phyloP scores from a whole-genome alignment of 2,797 vertebrate genomes.

The Mycteria americana region DNA sequence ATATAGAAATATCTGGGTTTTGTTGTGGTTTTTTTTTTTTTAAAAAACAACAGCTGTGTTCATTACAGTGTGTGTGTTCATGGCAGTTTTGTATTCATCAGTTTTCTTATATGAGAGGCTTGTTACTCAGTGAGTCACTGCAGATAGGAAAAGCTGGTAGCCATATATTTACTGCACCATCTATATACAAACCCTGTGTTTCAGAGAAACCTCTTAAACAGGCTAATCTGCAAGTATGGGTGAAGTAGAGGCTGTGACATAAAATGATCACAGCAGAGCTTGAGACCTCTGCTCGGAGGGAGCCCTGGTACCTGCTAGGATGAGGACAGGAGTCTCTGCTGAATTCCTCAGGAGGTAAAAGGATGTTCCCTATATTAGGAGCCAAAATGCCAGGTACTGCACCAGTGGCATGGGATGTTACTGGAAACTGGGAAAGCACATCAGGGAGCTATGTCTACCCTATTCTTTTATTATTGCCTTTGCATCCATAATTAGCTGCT shows the following conservation, averaged over 20 bases:
- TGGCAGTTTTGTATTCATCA: not conserved
- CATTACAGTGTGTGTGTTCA: not conserved
- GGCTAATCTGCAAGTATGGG: not conserved
- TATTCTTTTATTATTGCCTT: not conserved
- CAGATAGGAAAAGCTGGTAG: not conserved
- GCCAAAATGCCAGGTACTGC: not conserved
- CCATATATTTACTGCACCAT: not conserved
- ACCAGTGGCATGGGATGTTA: not conserved
- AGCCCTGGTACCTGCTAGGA: not conserved
- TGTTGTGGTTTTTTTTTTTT: not conserved
- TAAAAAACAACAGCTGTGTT: not conserved
- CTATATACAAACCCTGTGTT: not conserved
- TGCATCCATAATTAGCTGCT: not conserved
- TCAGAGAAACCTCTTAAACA: not conserved
- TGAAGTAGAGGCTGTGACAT: not conserved
- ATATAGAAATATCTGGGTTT: not conserved
- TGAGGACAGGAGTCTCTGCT: not conserved
- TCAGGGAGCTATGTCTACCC: not conserved
- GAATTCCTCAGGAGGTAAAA: not conserved
- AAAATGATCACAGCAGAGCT: not conserved
- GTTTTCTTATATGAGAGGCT: not conserved
- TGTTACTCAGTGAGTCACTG: not conserved
- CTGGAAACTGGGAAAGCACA: not conserved
- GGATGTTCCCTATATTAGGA: not conserved
- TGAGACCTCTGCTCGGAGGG: not conserved